Base-by-base conservation (phyloP, 2,888 invertebrate species). In the Drosophila setosimentum region DNA sequence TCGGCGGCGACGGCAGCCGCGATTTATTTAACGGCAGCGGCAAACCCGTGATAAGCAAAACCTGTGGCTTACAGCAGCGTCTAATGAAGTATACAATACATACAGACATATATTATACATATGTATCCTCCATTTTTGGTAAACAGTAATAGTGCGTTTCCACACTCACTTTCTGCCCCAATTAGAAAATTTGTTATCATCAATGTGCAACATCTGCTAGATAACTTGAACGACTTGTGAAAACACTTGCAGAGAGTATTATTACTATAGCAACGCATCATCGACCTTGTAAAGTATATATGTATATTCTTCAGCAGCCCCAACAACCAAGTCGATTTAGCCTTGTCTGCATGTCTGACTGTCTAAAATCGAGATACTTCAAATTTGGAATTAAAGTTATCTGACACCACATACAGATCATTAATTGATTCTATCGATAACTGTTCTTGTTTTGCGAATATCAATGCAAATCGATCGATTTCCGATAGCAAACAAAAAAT, bases 21-120 rank as follows among this genome's bases (percentile, higher is more conserved):
- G 64, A 63, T 77, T 83, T 85, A 83, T 82, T 83, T 83, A 80
- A 85, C 77, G 62, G 71, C 37, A 32, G 18, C 37, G 60, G 42
- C 65, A 57, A 83, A 83, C 82, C 80, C 83, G 83, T 86, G 83
- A 84, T 84, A 86, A 83, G 64, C 71, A 35, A 58, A 67, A 63
- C 21, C 27, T 30, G 18, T 40, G 53, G 54, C 53, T 75, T 66
- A 72, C 65, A 78, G 59, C 53, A 37, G 50, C 37, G 50, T 57
- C 66, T 64, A 70, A 73, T 74, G 33, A 67, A 67, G 54, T 51
- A 48, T n/a, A n/a, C n/a, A 48, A 40, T 63, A 73, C 61, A 73
- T 51, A 51, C 40, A n/a, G 0, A 18, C 10, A 50, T 7, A 21
- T 11, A 29, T 3, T 24, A 18, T 6, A 40, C 0, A n/a, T n/a